Conservation (phyloP, 1,140 invertebrate genomes). For the Ridgeia piscesae region DNA sequence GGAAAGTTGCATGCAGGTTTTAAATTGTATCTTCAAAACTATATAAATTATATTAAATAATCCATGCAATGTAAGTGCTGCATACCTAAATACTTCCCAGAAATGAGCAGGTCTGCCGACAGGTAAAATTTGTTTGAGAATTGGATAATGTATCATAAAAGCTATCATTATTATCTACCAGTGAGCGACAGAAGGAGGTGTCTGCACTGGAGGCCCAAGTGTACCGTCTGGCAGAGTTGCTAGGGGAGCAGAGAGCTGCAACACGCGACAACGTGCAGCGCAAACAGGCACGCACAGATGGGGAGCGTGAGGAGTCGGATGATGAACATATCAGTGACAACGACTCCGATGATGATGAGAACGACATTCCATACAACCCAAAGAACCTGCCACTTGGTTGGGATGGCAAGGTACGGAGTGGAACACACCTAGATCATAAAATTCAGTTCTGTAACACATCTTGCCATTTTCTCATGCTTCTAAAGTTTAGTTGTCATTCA, state of each 20-base stretch:
- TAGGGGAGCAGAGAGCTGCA: conserved; percentile 76
- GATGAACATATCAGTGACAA: conserved; percentile 59
- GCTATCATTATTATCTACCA: conserved; percentile 22
- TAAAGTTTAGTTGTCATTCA: no score
- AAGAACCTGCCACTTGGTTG: conserved; percentile 98
- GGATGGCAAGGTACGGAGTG: conserved; percentile 87
- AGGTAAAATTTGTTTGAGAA: no score
- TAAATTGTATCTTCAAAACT: no score
- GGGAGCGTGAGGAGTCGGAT: conserved; percentile 83
- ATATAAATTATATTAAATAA: no score
- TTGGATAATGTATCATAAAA: not conserved
- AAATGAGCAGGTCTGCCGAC: no score
- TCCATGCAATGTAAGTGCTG: no score
- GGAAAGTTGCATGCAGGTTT: no score
- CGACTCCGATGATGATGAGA: conserved; percentile 74
- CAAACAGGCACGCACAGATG: conserved; percentile 94
- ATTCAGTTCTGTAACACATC: not conserved
- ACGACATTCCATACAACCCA: conserved; percentile 97
- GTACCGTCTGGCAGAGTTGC: conserved; percentile 80
- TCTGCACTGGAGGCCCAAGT: conserved; percentile 85
- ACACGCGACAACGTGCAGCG: conserved; percentile 98
- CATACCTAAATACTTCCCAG: not conserved
- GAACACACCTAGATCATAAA: no score
- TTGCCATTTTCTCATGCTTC: no score
- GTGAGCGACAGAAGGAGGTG: conserved; percentile 65